Base-by-base conservation (phyloP, 2,888 invertebrate species). In the Pardosa pseudoannulata region DNA sequence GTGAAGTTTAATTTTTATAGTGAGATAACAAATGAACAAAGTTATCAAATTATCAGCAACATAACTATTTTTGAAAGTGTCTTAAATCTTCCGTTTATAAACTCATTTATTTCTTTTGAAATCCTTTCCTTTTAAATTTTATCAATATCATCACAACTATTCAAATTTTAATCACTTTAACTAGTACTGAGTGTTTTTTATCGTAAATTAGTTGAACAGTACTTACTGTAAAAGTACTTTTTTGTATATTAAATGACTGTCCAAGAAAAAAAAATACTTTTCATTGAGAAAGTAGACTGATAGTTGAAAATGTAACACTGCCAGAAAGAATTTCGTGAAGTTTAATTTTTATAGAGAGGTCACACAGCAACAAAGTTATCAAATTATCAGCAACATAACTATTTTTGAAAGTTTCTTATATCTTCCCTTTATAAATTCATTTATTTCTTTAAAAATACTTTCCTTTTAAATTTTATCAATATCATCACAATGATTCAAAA, bases 31-130 rank as follows among this genome's bases (percentile, higher is more conserved):
- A 19, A 3, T 19, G 16, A 56, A 23, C 56, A 56, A 56, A 56
- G 23, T 56, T 23, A 56, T 56, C 56, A 56, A 23, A 23, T 56
- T 56, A 56, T 56, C 56, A 56, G 23, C 23, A 56, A 23, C 56
- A 23, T 56, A 56, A 56, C 23, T 56, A 56, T 56, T 56, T n/a
- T 56, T 56, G 56, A 16, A 5, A 23, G 56, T 19, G 2, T 23
- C 5, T 23, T 6, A 56, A 16, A 23, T 23, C n/a, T 56, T 23
- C 23, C 5, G 56, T 16, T 56, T 56, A 56, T 56, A 56, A 56
- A 56, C 23, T 56, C 23, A 56, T 56, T 56, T 56, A 6, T n/a
- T n/a, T 23, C 23, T 56, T 56, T 56, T 3, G 3, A 23, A 3
- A 23, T 23, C 5, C 23, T 56, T 19, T 2, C 23, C 16, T n/a